phyloP scores from a whole-genome alignment of 2,797 vertebrate genomes.

The Sebastes taczanowskii region DNA sequence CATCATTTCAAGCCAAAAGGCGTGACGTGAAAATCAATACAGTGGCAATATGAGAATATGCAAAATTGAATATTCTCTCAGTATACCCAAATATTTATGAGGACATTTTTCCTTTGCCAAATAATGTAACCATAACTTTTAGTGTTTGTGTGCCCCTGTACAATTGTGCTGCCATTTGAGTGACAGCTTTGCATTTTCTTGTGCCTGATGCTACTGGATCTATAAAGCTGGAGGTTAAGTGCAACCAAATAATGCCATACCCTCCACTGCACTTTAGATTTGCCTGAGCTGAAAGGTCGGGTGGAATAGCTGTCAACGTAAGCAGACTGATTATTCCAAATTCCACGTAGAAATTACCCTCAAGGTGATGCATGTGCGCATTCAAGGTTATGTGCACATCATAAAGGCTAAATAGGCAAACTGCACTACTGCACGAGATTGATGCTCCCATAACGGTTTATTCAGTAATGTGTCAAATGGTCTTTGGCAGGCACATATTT shows the following conservation, averaged over 20 bases:
- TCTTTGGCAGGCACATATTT: background rate
- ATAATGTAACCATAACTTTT: background rate
- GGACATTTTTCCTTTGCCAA: background rate
- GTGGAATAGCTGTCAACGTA: background rate
- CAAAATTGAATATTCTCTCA: background rate
- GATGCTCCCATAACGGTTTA: background rate
- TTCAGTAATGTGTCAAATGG: background rate
- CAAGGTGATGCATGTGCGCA: background rate
- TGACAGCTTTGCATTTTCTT: slow-evolving; percentile 13
- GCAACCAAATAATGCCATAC: background rate
- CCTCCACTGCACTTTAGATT: background rate
- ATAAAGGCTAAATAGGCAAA: background rate
- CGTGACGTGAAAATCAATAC: background rate
- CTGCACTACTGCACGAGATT: background rate
- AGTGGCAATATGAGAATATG: too few relatives aligned
- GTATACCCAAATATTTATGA: background rate
- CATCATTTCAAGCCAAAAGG: background rate
- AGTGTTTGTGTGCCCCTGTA: background rate
- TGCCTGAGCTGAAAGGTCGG: background rate
- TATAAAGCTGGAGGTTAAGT: slow-evolving; percentile 2
- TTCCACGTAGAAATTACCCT: slow-evolving; percentile 4
- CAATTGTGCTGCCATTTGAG: background rate
- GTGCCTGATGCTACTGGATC: background rate
- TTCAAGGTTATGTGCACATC: background rate
- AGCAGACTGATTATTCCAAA: background rate